Evolutionary conservation across 2,888 invertebrate species (phyloP), one percentile per base, ranked within the genome.

Genomic region (Unio delphinus): DNA sequence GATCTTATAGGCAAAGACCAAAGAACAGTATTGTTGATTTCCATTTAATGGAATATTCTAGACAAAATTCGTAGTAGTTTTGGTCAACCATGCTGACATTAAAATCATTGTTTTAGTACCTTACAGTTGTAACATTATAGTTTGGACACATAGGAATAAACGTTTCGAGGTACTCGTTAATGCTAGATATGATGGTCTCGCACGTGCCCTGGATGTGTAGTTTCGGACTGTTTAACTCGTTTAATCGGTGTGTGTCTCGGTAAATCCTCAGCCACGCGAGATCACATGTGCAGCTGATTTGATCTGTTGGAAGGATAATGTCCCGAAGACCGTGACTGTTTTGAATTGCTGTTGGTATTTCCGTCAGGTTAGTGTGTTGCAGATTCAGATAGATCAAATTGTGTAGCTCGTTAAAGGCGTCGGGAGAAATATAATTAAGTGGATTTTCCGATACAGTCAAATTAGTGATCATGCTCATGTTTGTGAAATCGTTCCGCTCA

Each of bases 281-380:
- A 55, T 78, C 76, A 55, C 81, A 81, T 0, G 80, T 81, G 57
- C 81, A 81, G 56, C 76, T 79, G 23, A 80, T 78, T 4, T 59
- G 26, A 8, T 30, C 8, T 7, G 34, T 64, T 8, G 54, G 23
- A 6, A 80, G 61, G 45, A 74, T 69, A 3, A 79, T 30, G 11
- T 17, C 64, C 5, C 18, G 55, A 6, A 76, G 60, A 6, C 20
- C 66, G 0, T 61, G 63, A 0, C 75, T 61, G 45, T 80, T 79
- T 18, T 58, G 26, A 15, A 80, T 61, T 17, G 80, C 80, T 56
- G 67, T 60, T 20, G 80, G 80, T 4, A 80, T 78, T 8, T 69
- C 55, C 4, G 65, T 68, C 45, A 80, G 60, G 3, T 28, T 6
- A 0, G 75, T 76, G 18, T 67, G 65, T 28, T 74, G 65, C 23